phyloP scores from a whole-genome alignment of 2,888 invertebrate species.

The Euproctis similis region DNA sequence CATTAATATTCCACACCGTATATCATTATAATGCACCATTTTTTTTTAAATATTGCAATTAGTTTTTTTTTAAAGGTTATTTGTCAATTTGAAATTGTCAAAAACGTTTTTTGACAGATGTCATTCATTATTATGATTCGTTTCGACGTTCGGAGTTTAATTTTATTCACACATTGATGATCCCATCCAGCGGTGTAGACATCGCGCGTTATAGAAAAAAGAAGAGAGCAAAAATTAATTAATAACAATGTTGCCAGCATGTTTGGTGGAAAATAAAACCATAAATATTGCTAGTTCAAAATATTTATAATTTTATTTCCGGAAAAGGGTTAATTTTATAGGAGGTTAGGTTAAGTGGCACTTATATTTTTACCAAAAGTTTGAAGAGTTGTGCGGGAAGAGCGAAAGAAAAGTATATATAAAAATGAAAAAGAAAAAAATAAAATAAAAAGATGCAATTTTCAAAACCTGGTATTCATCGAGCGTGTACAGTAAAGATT shows the following conservation, averaged over 20 bases:
- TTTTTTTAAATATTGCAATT: no score
- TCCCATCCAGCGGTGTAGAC: constrained; percentile 16
- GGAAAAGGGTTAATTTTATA: constrained; percentile 20
- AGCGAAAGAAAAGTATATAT: constrained; percentile 18
- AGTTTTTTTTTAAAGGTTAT: no score
- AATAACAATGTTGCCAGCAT: constrained; percentile 67
- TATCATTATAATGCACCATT: no score
- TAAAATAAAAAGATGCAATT: constrained; percentile 21
- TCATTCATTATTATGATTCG: no score
- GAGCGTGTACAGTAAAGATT: constrained; percentile 65
- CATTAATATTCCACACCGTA: no score
- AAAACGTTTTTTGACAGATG: no score
- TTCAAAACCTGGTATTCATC: constrained; percentile 50
- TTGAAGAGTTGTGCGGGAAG: constrained; percentile 27
- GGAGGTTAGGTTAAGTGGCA: constrained; percentile 27
- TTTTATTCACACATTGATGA: constrained; percentile 11
- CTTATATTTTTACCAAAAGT: constrained; percentile 15
- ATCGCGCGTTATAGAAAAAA: constrained; percentile 30
- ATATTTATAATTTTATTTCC: constrained; percentile 13
- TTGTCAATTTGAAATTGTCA: no score
- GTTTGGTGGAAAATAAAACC: constrained; percentile 9
- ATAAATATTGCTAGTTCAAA: no score
- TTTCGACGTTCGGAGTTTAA: no score
- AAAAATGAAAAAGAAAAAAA: constrained; percentile 24
- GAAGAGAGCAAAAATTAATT: constrained; percentile 46